Evolutionary conservation across 2,113 vertebrate genomes (phyloP), one percentile per base, ranked within the genome.

Genomic region (Todiramphus saurophagus): DNA sequence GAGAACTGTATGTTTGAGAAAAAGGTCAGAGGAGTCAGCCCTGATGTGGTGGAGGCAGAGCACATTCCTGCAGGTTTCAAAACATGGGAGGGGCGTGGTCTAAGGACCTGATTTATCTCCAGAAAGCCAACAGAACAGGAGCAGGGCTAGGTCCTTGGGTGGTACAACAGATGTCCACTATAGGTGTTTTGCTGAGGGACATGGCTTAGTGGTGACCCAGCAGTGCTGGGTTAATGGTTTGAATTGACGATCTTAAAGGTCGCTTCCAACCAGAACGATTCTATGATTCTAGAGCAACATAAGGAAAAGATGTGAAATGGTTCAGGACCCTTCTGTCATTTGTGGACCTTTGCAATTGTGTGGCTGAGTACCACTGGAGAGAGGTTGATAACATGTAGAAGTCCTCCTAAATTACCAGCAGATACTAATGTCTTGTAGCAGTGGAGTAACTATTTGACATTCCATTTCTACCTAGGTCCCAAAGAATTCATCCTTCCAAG

Each of bases 11-110:
- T 78, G 55, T 56, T 73, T 39, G 55, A 60, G n/a, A 33, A 48
- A 70, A 58, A 46, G 28, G 30, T 35, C 58, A 33, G 30, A 62
- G 48, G 68, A 72, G 13, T 62, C 50, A 31, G 13, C 23, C 21
- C 18, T 2, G 0, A 4, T 2, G 5, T 2, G 1, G 23, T 56
- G 63, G n/a, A 80, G n/a, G 60, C 31, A 89, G 23, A 63, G 46
- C 18, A 48, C 10, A 6, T 44, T 73, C 46, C 69, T 90, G 28
- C 37, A 48, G 62, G 14, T 39, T 64, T 43, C 27, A 60, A 60
- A 24, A 13, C 25, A 18, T 7, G 10, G 50, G 44, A 27, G 11
- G n/a, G 28, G 50, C n/a, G 24, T 39, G 31, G 17, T 58, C 41
- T 58, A 50, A 75, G 33, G 44, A 37, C 35, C 31, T 81, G 74